These are phyloP conservation scores for Passer domesticus DNA, from an alignment of 2,113 vertebrate genomes.

Conservation along the genomic window DNA sequence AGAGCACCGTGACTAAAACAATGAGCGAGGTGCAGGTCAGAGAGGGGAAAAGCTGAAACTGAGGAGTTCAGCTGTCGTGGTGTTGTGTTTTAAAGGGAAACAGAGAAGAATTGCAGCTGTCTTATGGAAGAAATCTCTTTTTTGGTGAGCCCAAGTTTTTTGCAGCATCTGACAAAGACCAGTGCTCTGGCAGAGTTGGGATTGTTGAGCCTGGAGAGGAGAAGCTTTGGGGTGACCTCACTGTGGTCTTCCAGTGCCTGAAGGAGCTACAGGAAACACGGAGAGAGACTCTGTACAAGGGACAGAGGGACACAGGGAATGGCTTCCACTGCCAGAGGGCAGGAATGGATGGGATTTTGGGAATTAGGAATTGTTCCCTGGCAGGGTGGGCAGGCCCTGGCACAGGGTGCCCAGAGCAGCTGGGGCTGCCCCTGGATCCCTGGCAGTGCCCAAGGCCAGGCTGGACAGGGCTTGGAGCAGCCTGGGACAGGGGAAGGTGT, in stretches of 20 bases:
- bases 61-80: background rate
- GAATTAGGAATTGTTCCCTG: background rate
- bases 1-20: background rate
- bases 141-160: background rate
- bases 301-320: background rate
- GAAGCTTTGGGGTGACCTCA: background rate
- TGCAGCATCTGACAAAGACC: background rate
- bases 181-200: background rate
- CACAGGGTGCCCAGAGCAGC: background rate
- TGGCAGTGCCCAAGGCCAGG: background rate
- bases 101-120: background rate
- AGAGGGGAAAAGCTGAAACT: background rate
- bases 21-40: background rate
- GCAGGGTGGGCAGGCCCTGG: background rate
- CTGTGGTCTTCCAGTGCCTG: background rate
- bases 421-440: background rate
- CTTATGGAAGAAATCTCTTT: background rate
- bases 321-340: background rate
- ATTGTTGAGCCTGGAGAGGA: background rate
- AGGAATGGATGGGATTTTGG: background rate
- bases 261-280: background rate
- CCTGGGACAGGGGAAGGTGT: rapidly evolving
- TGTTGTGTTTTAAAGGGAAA: background rate
- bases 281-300: rapidly evolving
- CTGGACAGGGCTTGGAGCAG: background rate